These are phyloP conservation scores for Drosophila kikkawai DNA, from an alignment of 1,140 invertebrate genomes.

Conservation along the genomic window DNA sequence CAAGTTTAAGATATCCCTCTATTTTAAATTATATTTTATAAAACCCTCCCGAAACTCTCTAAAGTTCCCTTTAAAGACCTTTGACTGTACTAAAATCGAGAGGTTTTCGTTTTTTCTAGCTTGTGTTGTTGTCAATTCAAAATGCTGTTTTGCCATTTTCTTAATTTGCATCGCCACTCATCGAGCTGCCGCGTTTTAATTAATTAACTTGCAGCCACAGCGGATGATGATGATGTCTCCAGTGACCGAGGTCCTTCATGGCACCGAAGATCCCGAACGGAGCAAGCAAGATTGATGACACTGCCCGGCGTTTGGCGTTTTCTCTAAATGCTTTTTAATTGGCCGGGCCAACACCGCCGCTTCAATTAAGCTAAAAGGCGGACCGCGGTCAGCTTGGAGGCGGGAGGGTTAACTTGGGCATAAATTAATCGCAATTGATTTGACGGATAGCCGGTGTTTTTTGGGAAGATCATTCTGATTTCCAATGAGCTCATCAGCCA, in stretches of 20 bases:
- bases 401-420: conserved; percentile 29
- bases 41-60: background rate
- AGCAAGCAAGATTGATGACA: conserved; percentile 70
- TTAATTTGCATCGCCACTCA: conserved; percentile 77
- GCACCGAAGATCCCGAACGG: conserved; percentile 17
- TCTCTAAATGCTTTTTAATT: conserved; percentile 77
- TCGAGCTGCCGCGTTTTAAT: conserved; percentile 48
- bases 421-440: conserved; percentile 68
- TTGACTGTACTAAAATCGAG: conserved; percentile 13
- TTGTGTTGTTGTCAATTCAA: conserved; percentile 39
- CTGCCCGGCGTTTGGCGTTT: conserved; percentile 53
- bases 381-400: conserved; percentile 7
- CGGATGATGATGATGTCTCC: conserved; percentile 51
- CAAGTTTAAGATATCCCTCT: too few relatives aligned
- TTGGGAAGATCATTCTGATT: conserved; percentile 30
- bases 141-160: conserved; percentile 76
- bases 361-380: conserved; percentile 78
- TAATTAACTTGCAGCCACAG: conserved; percentile 46
- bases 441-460: conserved; percentile 46
- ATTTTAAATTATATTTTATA: too few relatives aligned
- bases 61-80: background rate
- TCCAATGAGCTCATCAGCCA: conserved; percentile 49
- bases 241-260: conserved; percentile 69
- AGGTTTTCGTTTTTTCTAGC: conserved; percentile 8
- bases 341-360: conserved; percentile 37